Percentiles rank a stretch among this genome's conserved stretches.
phyloP scores from a whole-genome alignment of 2,113 vertebrate genomes.

The Cisticola juncidis region DNA sequence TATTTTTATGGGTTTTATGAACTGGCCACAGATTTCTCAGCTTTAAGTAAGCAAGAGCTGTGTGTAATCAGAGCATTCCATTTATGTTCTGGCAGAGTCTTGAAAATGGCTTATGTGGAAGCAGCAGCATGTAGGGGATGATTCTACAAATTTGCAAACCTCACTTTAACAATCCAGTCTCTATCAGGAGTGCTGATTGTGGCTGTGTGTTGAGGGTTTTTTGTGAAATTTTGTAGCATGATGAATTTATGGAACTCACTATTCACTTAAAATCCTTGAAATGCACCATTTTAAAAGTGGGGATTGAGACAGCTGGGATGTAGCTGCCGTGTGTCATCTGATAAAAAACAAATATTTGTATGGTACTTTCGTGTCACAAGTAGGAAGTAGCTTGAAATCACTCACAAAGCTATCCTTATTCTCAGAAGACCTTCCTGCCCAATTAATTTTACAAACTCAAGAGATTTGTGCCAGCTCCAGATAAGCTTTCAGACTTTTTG shows the following conservation, averaged over 20 bases:
- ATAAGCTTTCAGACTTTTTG: slow-evolving; percentile 13
- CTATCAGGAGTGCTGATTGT: not conserved
- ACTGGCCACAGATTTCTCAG: not conserved
- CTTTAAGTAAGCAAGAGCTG: not conserved
- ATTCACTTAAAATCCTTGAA: not conserved
- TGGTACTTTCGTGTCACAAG: not conserved
- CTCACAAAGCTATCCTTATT: not conserved
- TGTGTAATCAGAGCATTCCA: not conserved
- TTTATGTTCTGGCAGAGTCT: not conserved
- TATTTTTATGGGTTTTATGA: not conserved
- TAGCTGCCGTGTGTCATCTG: not conserved
- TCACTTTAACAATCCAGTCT: not conserved
- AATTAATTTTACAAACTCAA: not conserved
- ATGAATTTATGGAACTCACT: not conserved
- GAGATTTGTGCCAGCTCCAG: not conserved
- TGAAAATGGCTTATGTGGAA: not conserved
- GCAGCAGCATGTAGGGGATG: not conserved
- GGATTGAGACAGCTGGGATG: not conserved
- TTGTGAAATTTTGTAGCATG: not conserved
- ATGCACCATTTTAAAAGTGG: not conserved
- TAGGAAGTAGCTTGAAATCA: not conserved
- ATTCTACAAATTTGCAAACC: not conserved
- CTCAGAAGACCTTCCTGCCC: slow-evolving; percentile 27
- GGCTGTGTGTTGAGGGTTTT: not conserved
- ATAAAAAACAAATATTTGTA: not conserved